These are phyloP conservation scores for Drusus annulatus DNA, from an alignment of 1,140 invertebrate species.

Conservation along the genomic window DNA sequence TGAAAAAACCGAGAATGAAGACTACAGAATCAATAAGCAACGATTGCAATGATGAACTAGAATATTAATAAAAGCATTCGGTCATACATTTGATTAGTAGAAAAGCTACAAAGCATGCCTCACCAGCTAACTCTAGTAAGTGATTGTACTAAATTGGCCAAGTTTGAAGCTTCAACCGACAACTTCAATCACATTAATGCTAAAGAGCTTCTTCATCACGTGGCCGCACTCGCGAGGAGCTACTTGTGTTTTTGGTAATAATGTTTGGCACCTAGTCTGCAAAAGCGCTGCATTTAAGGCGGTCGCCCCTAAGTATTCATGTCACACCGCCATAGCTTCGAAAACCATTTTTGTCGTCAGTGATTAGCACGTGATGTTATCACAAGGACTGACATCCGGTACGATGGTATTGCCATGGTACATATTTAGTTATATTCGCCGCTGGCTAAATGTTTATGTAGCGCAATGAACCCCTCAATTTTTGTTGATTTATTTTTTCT, in stretches of 20 bases:
- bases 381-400: slow-evolving; percentile 20
- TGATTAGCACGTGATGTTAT: slow-evolving; percentile 25
- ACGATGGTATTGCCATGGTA: slow-evolving; percentile 9
- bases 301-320: slow-evolving; percentile 18
- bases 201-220: neutral
- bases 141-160: no score
- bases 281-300: neutral
- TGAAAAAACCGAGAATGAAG: no score
- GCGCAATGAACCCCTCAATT: slow-evolving; percentile 7
- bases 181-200: neutral
- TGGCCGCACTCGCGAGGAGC: neutral
- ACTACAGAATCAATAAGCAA: no score
- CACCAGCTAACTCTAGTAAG: no score
- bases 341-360: slow-evolving; percentile 37
- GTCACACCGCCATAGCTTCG: slow-evolving; percentile 23
- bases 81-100: no score
- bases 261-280: slow-evolving; percentile 11
- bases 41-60: no score
- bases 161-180: neutral
- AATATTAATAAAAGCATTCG: no score
- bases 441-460: neutral
- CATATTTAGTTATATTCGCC: neutral
- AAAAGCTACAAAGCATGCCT: no score
- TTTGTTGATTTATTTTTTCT: no score
- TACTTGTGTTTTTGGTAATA: neutral